Evolutionary conservation across 2,888 invertebrate species (phyloP).

Genomic region (Creontiades dilutus): DNA sequence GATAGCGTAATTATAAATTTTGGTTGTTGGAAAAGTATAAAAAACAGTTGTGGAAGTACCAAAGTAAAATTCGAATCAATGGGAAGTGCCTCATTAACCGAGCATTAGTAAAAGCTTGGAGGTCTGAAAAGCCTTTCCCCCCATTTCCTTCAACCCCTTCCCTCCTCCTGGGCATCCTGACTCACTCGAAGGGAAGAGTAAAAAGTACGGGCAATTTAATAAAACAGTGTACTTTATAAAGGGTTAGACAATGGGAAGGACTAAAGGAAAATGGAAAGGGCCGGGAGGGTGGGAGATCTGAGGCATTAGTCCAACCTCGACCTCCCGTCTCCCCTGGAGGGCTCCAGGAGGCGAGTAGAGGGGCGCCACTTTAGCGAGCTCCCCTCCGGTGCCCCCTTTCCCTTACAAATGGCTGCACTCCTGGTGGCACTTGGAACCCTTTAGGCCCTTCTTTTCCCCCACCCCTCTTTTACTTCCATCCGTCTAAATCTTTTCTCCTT

Average conservation of each 20-base stretch:
- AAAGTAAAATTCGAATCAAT: constrained; percentile 56
- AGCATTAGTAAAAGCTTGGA: constrained; percentile 43
- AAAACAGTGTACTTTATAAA: constrained; percentile 65
- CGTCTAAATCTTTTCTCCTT: constrained; percentile 63
- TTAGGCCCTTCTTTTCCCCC: constrained; percentile 20
- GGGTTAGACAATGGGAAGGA: constrained; percentile 58
- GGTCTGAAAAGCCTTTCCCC: constrained; percentile 31
- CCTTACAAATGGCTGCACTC: constrained; percentile 61
- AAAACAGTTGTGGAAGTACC: background rate
- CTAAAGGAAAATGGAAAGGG: background rate
- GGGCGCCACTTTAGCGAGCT: constrained; percentile 27
- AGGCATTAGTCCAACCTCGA: constrained; percentile 64
- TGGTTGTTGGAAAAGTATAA: background rate
- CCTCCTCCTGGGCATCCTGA: background rate
- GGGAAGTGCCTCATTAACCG: constrained; percentile 57
- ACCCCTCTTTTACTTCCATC: constrained; percentile 24
- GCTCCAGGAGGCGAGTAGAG: background rate
- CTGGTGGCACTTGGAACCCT: constrained; percentile 45
- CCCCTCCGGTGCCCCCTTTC: background rate
- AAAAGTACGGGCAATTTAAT: constrained; percentile 62
- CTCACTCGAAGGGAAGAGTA: background rate
- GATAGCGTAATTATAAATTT: no score
- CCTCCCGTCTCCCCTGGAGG: background rate
- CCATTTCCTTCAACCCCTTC: background rate
- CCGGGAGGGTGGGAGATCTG: constrained; percentile 7